Base-by-base conservation (phyloP, 2,888 invertebrate genomes). In the Calliphora vomitoria region DNA sequence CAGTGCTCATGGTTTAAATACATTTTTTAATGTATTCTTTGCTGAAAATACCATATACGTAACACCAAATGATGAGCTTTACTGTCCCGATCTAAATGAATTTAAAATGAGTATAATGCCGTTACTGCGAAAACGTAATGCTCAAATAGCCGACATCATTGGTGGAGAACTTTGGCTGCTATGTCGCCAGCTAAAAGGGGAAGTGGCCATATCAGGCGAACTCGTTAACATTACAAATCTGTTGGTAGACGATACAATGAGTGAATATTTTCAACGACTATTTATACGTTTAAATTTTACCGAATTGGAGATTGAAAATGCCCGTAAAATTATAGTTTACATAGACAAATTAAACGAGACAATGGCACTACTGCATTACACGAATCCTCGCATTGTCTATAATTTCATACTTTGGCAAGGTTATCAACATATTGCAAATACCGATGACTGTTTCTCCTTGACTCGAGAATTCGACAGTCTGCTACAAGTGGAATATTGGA, bases 371-470 rank as follows among this genome's bases (percentile, higher is more conserved):
- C 60, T 92, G 11, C 89, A 89, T 3, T 76, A 88, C 11, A 91
- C 92, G 0, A 92, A 93, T 47, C 90, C 91, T 0, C 90, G 92
- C 5, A 90, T 93, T 5, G 89, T 93, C 0, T 91, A 90, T 60
- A 93, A 93, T 80, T 93, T 90, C 53, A 89, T 93, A 60, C 78
- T 93, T n/a, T 93, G 93, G 93, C 93, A 91, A 68, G 90, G 90
- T 6, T 90, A 90, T 3, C 89, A 90, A 47, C 82, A 88, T 0
- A 81, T 93, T 0, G 64, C 75, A 0, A 90, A 90, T 3, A 84
- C 87, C 15, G 90, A 91, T 13, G 91, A 91, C 31, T 93, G 93
- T 60, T 93, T 89, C 47, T 78, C 87, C 6, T 62, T 93, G 35
- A 89, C 90, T 0, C 86, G 89, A 25, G 93, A 93, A 58, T 93